Conservation (phyloP, 2,113 vertebrate genomes). For the Pseudonaja textilis region DNA sequence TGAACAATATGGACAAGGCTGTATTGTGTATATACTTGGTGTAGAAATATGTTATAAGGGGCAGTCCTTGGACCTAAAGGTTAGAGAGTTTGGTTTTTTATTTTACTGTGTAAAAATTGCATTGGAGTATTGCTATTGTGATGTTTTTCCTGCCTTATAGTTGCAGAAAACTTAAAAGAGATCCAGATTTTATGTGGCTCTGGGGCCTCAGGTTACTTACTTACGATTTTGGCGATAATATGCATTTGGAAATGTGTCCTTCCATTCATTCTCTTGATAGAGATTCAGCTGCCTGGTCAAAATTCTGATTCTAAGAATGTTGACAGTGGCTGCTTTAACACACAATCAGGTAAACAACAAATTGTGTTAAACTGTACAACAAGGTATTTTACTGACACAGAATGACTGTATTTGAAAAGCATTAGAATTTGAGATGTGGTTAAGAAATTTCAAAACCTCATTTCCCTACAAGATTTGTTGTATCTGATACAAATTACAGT, state of each 20-base stretch:
- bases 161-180: not conserved
- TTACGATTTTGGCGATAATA: not conserved
- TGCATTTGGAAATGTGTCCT: not conserved
- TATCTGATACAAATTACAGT: not conserved
- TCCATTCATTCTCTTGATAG: not conserved
- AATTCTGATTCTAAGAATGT: not conserved
- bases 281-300: not conserved
- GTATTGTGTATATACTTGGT: not conserved
- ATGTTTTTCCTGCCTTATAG: not conserved
- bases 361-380: not conserved
- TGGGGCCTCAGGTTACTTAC: not conserved
- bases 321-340: not conserved
- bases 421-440: not conserved
- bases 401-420: not conserved
- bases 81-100: not conserved
- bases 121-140: not conserved
- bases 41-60: not conserved
- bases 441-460: not conserved
- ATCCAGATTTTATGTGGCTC: not conserved
- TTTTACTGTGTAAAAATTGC: not conserved
- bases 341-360: not conserved
- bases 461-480: not conserved
- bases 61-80: not conserved
- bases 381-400: not conserved
- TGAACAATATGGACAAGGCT: not conserved